Evolutionary conservation across 2,797 vertebrate species (phyloP), one percentile per base, ranked within the genome.

Genomic region (Gobio occitaniae): DNA sequence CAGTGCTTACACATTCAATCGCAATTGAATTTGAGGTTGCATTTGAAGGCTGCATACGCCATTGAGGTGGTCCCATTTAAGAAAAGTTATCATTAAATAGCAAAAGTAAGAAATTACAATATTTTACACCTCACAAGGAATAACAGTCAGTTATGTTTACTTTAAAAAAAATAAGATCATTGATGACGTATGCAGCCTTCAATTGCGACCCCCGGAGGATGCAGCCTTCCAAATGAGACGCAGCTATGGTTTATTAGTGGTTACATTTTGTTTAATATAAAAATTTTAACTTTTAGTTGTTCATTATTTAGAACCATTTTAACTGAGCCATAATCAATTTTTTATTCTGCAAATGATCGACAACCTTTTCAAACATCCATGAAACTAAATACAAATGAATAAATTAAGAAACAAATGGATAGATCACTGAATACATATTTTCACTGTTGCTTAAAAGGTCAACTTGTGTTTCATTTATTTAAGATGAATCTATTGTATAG

Each of bases 401-500:
- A 17, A 41, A 41, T 36, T 36, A 69, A 44, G 11, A 74, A 32
- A 74, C 10, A 54, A 36, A 38, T 25, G 0, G 19, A 78, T 0
- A 61, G 6, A 13, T 48, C 21, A 71, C 2, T 48, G 16, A 72
- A 71, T 2, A 56, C 38, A 76, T 38, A 59, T n/a, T 48, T 47
- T 65, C 2, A 8, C 8, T 61, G 4, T 38, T 63, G 32, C 16
- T 36, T 1, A 32, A 29, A 4, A 3, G 7, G 54, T 13, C 7
- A 54, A 19, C 32, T 17, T 80, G 8, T 2, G 25, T 59, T 59
- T 82, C 17, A 29, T 66, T 2, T 70, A 83, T 21, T 71, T 25
- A 86, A 32, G 29, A 75, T 50, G 9, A 76, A 75, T 21, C 63
- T 81, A 54, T 65, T 56, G 44, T 36, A 47, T 6, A 70, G 36